phyloP scores from a whole-genome alignment of 2,888 invertebrate genomes.

The Lithophane semibrunnea region DNA sequence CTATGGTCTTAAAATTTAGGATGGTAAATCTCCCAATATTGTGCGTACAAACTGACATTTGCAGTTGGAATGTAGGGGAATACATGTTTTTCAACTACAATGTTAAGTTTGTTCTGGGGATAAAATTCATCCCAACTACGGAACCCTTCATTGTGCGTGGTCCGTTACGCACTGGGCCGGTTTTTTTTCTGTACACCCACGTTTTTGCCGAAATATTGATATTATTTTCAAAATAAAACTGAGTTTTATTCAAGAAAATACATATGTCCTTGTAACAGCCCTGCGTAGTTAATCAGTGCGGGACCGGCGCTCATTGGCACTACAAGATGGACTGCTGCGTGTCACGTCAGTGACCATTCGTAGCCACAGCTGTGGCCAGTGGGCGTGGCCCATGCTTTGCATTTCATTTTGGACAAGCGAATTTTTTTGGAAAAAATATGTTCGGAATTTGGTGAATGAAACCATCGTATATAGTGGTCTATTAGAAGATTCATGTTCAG shows the following conservation, averaged over 20 bases:
- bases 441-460: background rate
- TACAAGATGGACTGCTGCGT: constrained; percentile 78
- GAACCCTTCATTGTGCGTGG: too few species aligned
- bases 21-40: too few species aligned
- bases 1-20: too few species aligned
- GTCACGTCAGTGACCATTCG: constrained; percentile 78
- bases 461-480: too few species aligned
- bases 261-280: constrained; percentile 71
- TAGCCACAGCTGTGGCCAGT: constrained; percentile 1
- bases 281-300: constrained; percentile 73
- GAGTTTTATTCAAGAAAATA: background rate
- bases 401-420: constrained; percentile 20
- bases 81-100: too few species aligned
- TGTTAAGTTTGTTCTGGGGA: too few species aligned
- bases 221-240: background rate
- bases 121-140: too few species aligned
- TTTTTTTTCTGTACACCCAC: background rate
- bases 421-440: background rate
- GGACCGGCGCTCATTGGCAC: constrained; percentile 81
- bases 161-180: background rate
- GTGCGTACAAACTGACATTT: too few species aligned
- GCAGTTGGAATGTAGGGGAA: too few species aligned
- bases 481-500: background rate
- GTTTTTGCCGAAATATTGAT: background rate
- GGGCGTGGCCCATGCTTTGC: constrained; percentile 51